A percentile compares a stretch with the other conserved stretches of the same genome.
These are phyloP conservation scores for Mugil cephalus DNA, from an alignment of 2,113 vertebrate genomes.

Conservation along the genomic window DNA sequence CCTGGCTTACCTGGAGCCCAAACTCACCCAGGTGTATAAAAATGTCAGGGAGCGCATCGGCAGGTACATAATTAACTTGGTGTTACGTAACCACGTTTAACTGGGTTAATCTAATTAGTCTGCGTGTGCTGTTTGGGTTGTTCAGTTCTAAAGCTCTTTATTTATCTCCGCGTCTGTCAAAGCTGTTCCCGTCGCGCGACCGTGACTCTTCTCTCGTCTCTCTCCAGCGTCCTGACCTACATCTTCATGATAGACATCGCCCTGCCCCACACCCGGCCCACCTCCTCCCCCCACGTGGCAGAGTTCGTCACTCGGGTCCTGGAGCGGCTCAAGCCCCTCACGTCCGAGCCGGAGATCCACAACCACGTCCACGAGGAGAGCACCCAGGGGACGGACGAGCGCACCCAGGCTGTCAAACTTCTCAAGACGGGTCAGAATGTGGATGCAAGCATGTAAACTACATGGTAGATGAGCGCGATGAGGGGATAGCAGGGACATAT, in stretches of 20 bases:
- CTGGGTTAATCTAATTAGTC: conserved; percentile 39
- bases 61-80: conserved; percentile 83
- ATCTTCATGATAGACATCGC: conserved; percentile 99
- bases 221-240: conserved; percentile 94
- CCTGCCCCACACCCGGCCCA: conserved; percentile 92
- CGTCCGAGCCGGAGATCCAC: conserved; percentile 95
- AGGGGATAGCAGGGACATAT: conserved; percentile 10
- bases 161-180: conserved; percentile 1
- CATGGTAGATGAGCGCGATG: conserved; percentile 28
- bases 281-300: conserved; percentile 91
- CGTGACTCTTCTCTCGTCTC: conserved; percentile 2
- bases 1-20: conserved; percentile 94
- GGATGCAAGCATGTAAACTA: conserved; percentile 38
- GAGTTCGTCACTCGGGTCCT: conserved; percentile 92
- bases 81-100: conserved; percentile 12
- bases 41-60: conserved; percentile 97
- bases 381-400: conserved; percentile 91
- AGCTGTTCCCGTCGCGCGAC: background rate
- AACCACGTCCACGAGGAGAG: conserved; percentile 97
- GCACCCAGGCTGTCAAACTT: conserved; percentile 98
- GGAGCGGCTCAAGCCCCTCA: conserved; percentile 91
- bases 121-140: conserved; percentile 11
- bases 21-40: conserved; percentile 98
- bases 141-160: conserved; percentile 12
- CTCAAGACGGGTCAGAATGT: conserved; percentile 93